Conservation (phyloP, 2,113 vertebrate genomes). For the Podiceps cristatus region DNA sequence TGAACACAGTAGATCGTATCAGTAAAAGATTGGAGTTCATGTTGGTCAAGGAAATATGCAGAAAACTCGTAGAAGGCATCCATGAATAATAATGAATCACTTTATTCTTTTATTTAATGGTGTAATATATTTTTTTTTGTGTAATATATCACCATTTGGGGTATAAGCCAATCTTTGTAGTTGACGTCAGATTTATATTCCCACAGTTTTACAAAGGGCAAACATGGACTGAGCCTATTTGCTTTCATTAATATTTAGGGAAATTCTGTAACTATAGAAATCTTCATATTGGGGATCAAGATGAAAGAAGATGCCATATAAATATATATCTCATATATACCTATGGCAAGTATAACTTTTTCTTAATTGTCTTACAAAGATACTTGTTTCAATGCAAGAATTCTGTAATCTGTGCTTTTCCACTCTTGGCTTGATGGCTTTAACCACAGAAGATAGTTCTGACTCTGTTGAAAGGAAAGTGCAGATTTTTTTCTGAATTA, state of each 20-base stretch:
- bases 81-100: background rate
- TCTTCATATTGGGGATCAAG: background rate
- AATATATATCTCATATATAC: background rate
- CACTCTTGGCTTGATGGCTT: background rate
- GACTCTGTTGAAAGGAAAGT: background rate
- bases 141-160: background rate
- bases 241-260: background rate
- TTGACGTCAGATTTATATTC: background rate
- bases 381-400: background rate
- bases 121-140: background rate
- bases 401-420: background rate
- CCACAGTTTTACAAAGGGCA: background rate
- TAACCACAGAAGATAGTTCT: background rate
- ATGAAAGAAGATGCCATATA: background rate
- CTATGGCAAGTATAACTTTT: background rate
- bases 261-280: background rate
- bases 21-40: background rate
- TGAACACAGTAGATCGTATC: background rate
- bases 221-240: background rate
- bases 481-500: background rate
- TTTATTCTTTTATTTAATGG: background rate
- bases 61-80: background rate
- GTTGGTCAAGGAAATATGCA: background rate
- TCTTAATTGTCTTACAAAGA: background rate
- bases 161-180: background rate